Conservation (phyloP, 1,140 invertebrate species). For the Marisa cornuarietis region DNA sequence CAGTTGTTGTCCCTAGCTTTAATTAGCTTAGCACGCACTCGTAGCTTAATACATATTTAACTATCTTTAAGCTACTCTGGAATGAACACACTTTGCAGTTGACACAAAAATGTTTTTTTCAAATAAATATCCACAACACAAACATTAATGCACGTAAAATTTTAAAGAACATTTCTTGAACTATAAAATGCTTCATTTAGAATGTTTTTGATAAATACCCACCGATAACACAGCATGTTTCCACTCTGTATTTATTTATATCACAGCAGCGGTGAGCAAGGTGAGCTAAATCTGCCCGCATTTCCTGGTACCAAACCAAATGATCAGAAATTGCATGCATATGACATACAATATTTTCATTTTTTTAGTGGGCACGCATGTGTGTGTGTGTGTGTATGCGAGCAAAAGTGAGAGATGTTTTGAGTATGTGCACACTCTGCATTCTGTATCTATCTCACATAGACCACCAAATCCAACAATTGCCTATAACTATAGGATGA, state of each 20-base stretch:
- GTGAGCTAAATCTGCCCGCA: conserved; percentile 90
- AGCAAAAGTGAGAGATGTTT: background rate
- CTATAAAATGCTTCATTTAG: background rate
- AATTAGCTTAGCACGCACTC: too few relatives aligned
- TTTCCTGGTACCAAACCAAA: conserved; percentile 70
- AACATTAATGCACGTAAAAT: background rate
- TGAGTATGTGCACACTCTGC: too few relatives aligned
- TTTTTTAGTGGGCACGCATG: too few relatives aligned
- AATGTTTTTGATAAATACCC: conserved; percentile 49
- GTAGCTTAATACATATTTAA: too few relatives aligned
- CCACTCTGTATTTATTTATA: conserved; percentile 96
- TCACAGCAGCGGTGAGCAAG: conserved; percentile 92
- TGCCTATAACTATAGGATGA: too few relatives aligned
- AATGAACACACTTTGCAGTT: too few relatives aligned
- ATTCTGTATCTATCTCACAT: too few relatives aligned
- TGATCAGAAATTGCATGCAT: background rate
- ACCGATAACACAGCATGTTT: conserved; percentile 99
- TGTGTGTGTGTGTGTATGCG: too few relatives aligned
- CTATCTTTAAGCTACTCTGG: too few relatives aligned
- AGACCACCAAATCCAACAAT: too few relatives aligned
- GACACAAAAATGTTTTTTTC: background rate
- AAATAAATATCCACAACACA: background rate
- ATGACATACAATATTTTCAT: too few relatives aligned
- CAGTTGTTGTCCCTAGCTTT: too few relatives aligned
- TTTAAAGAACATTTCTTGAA: background rate